Base-by-base conservation (phyloP, 2,797 vertebrate species). In the Crenuchus spilurus region DNA sequence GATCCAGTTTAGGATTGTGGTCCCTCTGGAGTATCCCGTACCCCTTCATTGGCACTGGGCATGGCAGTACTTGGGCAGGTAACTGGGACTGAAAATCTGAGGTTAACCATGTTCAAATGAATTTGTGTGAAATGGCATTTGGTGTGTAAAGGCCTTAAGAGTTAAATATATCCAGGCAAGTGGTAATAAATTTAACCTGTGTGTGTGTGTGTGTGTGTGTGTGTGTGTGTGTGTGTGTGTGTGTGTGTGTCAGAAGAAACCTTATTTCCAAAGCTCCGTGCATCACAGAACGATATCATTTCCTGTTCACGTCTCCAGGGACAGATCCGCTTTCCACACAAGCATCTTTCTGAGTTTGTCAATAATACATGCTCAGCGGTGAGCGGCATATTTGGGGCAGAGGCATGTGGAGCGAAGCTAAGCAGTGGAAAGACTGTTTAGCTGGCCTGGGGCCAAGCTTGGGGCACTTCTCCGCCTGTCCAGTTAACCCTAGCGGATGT, bases 271-370 rank as follows among this genome's bases (percentile, higher is more conserved):
- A 48, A 48, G 20, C 26, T 54, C 18, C 11, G 24, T 39, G 39
- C 37, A 46, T 35, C 22, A 64, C 11, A 33, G 30, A 64, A 37
- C 49, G 28, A 63, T 78, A 66, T 72, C 35, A 80, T 72, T 76
- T 81, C 74, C 78, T 76, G 46, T 64, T 37, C 9, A 18, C 31
- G n/a, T 57, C 49, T 61, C 31, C 7, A 20, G 52, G 54, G 63
- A 65, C 31, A 22, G 33, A 62, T 64, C 44, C 68, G 35, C 35
- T 76, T 70, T 64, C 30, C 55, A 75, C 26, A 82, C 61, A 76
- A 52, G n/a, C 57, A 11, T 70, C 20, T 67, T 71, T 72, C 68
- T 28, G 33, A 61, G 62, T 31, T 64, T 31, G 61, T 64, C 62
- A 64, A 64, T 48, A 63, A 55, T 24, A 63, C 46, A 76, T 1